phyloP scores from a whole-genome alignment of 1,140 invertebrate species.

The Orius insidiosus region DNA sequence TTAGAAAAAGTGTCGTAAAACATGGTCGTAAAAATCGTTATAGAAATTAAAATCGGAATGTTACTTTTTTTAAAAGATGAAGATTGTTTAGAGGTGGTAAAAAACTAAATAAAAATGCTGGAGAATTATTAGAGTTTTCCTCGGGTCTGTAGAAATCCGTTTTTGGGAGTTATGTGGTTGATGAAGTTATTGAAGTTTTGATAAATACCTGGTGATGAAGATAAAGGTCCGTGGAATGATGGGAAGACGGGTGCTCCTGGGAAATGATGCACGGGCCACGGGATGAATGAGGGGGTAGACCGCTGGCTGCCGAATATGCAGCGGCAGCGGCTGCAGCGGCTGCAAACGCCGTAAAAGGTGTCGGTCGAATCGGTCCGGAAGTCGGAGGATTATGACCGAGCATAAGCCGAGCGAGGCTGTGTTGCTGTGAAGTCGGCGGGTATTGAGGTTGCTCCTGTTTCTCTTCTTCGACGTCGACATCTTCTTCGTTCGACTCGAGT shows the following conservation, averaged over 20 bases:
- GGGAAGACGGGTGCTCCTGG: constrained; percentile 20
- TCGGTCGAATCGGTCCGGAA: constrained; percentile 22
- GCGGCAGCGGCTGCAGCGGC: constrained; percentile 19
- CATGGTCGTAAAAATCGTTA: too few relatives aligned
- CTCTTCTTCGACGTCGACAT: constrained; percentile 15
- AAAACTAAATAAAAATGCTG: too few relatives aligned
- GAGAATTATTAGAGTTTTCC: too few relatives aligned
- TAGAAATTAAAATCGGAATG: too few relatives aligned
- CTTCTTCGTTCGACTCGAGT: constrained; percentile 10
- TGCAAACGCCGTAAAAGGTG: constrained; percentile 22
- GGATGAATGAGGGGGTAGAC: constrained; percentile 15
- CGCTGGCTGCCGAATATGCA: constrained; percentile 18
- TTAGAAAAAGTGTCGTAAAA: too few relatives aligned
- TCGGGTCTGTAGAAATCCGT: too few relatives aligned
- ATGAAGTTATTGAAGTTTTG: background rate
- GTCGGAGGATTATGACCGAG: constrained; percentile 11
- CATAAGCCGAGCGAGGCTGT: constrained; percentile 15
- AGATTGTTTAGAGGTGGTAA: too few relatives aligned
- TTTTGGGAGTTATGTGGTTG: too few relatives aligned
- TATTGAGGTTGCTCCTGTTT: constrained; percentile 7
- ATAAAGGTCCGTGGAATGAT: constrained; percentile 18
- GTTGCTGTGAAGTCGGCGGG: constrained; percentile 4
- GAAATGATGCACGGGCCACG: constrained; percentile 17
- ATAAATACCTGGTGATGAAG: constrained; percentile 21
- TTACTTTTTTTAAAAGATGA: too few relatives aligned